Evolutionary conservation across 2,888 invertebrate species (phyloP), one percentile per base, ranked within the genome.

Genomic region (Pyrrhia umbra): DNA sequence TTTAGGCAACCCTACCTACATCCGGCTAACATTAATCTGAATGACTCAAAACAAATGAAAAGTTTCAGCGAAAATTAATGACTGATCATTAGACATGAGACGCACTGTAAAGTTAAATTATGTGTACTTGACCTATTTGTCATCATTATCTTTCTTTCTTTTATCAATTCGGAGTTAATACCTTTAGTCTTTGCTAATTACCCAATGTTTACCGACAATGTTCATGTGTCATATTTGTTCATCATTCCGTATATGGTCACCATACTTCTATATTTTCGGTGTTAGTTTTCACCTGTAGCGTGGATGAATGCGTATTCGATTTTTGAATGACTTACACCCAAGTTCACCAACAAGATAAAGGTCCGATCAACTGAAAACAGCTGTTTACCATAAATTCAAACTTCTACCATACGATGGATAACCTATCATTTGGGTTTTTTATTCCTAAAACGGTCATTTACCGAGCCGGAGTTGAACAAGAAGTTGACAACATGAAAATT

Each of bases 71-170:
- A 65, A 37, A 5, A 20, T 47, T 34, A 2, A 21, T 20, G n/a
- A 42, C 34, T 42, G 40, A 15, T 49, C 3, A 13, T 23, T 18
- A 39, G 43, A 9, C 20, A 37, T 21, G 15, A 37, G 2, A 54
- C 13, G 20, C 13, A 23, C 13, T 37, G 40, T 37, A 46, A 51
- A 49, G 50, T 34, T 21, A 21, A 15, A 39, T 39, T 18, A 13
- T n/a, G 45, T 59, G 37, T 74, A 59, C 69, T 72, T 72, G 64
- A 72, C 75, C 69, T 45, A 42, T 74, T 62, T 57, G 30, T 50
- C 25, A 42, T 9, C 4, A 51, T 49, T 45, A 61, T 61, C 37
- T 54, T 20, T 67, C 25, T 40, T 37, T 37, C 10, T 47, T 61
- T 62, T 56, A 73, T 73, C 61, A 72, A 58, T 50, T 43, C 18